Evolutionary conservation across 2,888 invertebrate genomes (phyloP).

Genomic region (Philonicus albiceps): DNA sequence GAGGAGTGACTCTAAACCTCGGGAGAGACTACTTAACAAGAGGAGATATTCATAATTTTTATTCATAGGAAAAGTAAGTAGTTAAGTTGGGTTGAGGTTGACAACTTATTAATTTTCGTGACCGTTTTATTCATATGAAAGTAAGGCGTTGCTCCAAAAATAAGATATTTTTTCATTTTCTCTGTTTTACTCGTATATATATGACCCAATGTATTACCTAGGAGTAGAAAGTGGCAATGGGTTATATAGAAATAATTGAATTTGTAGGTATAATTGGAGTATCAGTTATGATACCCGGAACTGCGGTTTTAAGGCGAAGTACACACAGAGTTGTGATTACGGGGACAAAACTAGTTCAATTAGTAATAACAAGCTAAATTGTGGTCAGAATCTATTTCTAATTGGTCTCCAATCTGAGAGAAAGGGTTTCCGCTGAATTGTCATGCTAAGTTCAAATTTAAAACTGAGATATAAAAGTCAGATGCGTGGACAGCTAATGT

Average conservation of each 20-base stretch:
- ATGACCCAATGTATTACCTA: not conserved
- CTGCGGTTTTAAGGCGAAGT: not conserved
- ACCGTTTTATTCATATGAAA: too few species aligned
- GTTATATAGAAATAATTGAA: not conserved
- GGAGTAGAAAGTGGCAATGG: not conserved
- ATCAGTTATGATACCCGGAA: not conserved
- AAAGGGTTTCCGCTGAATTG: not conserved
- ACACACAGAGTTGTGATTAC: not conserved
- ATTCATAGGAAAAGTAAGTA: too few species aligned
- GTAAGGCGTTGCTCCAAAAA: too few species aligned
- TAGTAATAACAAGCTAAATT: not conserved
- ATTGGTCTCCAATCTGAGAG: not conserved
- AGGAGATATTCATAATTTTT: too few species aligned
- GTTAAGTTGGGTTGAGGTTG: too few species aligned
- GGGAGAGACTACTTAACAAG: too few species aligned
- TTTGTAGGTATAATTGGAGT: not conserved
- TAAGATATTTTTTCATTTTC: too few species aligned
- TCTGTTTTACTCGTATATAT: too few species aligned
- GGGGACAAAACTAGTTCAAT: not conserved
- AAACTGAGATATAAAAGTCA: not conserved
- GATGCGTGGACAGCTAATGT: not conserved
- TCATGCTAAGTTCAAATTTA: not conserved
- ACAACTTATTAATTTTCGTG: too few species aligned
- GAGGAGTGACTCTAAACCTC: too few species aligned
- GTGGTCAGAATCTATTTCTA: not conserved